These are phyloP conservation scores for Rhegmatorhina hoffmannsi DNA, from an alignment of 2,113 vertebrate species.

Conservation along the genomic window DNA sequence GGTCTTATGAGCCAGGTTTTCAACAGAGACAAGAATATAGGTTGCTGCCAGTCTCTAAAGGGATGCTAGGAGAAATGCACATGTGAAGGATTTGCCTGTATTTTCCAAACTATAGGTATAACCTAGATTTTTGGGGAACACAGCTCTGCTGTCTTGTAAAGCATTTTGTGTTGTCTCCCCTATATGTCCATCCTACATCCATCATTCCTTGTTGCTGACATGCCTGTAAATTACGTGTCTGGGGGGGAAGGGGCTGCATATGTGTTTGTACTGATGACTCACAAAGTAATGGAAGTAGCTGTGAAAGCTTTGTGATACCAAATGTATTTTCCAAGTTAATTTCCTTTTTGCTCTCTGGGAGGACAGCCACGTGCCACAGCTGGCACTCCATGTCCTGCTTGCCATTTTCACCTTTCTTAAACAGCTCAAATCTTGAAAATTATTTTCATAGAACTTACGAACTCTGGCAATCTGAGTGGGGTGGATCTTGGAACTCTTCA, in stretches of 20 bases:
- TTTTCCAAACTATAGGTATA: background rate
- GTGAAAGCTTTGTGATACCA: background rate
- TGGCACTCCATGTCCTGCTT: background rate
- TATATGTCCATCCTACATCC: background rate
- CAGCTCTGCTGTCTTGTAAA: background rate
- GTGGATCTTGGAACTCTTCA: background rate
- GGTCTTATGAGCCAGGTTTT: background rate
- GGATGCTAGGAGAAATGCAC: background rate
- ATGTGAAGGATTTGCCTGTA: background rate
- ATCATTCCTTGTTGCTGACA: background rate
- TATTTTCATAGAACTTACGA: background rate
- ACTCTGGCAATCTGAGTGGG: background rate
- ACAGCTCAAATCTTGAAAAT: background rate
- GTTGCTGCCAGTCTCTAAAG: background rate
- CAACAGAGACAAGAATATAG: background rate
- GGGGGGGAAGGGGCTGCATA: background rate
- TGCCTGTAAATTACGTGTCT: background rate
- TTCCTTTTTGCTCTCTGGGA: background rate
- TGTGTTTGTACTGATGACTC: background rate
- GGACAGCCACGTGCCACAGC: fast-evolving
- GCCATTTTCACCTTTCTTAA: background rate
- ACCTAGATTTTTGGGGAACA: background rate
- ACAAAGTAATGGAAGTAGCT: background rate
- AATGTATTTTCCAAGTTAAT: background rate
- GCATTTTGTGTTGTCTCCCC: background rate